Conservation (phyloP, 1,140 invertebrate genomes). For the Drosophila varians region DNA sequence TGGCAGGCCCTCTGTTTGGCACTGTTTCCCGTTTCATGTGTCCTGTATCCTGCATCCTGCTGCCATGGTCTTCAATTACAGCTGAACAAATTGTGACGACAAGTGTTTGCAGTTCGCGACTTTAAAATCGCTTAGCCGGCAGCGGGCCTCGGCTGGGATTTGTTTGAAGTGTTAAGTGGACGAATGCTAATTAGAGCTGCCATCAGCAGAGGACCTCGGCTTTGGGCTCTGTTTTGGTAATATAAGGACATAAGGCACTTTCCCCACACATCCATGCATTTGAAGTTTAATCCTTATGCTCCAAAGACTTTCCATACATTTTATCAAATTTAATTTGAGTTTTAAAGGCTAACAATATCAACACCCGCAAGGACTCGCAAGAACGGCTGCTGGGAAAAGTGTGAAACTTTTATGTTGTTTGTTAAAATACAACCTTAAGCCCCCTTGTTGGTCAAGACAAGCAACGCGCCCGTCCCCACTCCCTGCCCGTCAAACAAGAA, state of each 20-base stretch:
- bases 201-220: neutral
- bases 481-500: conserved; percentile 1
- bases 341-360: conserved; percentile 30
- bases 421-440: conserved; percentile 71
- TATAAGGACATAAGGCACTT: neutral
- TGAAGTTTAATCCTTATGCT: neutral
- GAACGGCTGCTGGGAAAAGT: conserved; percentile 51
- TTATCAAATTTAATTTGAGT: conserved; percentile 17
- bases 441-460: conserved; percentile 43
- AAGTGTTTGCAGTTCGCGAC: conserved; percentile 37
- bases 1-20: conserved; percentile 1
- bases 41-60: neutral
- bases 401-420: conserved; percentile 73
- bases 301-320: conserved; percentile 13
- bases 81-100: conserved; percentile 39
- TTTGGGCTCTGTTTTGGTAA: neutral
- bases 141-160: conserved; percentile 32
- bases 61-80: conserved; percentile 63
- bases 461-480: neutral
- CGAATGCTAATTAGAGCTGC: conserved; percentile 51
- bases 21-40: conserved; percentile 9
- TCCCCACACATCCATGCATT: neutral
- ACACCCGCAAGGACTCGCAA: conserved; percentile 24
- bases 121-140: conserved; percentile 63
- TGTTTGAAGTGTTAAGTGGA: conserved; percentile 35